Evolutionary conservation across 2,797 vertebrate genomes (phyloP).

Genomic region (Poeciliopsis gracilis): DNA sequence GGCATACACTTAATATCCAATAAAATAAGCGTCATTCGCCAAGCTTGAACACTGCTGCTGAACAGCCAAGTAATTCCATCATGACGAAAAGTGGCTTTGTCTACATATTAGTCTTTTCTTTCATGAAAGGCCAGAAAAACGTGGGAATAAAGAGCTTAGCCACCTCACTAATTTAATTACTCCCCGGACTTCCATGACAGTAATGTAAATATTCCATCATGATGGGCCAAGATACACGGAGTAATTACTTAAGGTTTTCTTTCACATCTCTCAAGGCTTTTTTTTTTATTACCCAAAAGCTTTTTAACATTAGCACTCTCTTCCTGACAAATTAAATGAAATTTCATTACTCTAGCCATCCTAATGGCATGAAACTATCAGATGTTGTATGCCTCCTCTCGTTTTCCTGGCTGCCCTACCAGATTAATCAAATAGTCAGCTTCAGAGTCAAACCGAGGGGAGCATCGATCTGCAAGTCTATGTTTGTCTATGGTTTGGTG

Average conservation of each 20-base stretch:
- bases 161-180: slow-evolving; percentile 95
- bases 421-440: slow-evolving; percentile 88
- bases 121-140: slow-evolving; percentile 74
- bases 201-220: slow-evolving; percentile 99
- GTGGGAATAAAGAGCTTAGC: slow-evolving; percentile 88
- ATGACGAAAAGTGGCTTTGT: slow-evolving; percentile 77
- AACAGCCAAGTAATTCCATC: slow-evolving; percentile 74
- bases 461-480: slow-evolving; percentile 81
- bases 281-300: slow-evolving; percentile 89
- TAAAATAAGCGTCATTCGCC: slow-evolving; percentile 67
- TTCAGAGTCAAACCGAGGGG: slow-evolving; percentile 80
- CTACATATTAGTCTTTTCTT: slow-evolving; percentile 75
- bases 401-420: slow-evolving; percentile 77
- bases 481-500: slow-evolving; percentile 71
- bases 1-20: slow-evolving; percentile 64
- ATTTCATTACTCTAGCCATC: slow-evolving; percentile 98
- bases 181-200: slow-evolving; percentile 89
- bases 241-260: slow-evolving; percentile 99
- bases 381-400: slow-evolving; percentile 85
- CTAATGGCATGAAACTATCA: slow-evolving; percentile 96
- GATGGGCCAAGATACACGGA: slow-evolving; percentile 90
- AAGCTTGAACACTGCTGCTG: slow-evolving; percentile 50
- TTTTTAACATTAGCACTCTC: slow-evolving; percentile 99
- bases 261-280: slow-evolving; percentile 87
- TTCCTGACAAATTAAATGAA: slow-evolving; percentile 99